Evolutionary conservation across 2,888 invertebrate species (phyloP).

Genomic region (Pelosia muscerda): DNA sequence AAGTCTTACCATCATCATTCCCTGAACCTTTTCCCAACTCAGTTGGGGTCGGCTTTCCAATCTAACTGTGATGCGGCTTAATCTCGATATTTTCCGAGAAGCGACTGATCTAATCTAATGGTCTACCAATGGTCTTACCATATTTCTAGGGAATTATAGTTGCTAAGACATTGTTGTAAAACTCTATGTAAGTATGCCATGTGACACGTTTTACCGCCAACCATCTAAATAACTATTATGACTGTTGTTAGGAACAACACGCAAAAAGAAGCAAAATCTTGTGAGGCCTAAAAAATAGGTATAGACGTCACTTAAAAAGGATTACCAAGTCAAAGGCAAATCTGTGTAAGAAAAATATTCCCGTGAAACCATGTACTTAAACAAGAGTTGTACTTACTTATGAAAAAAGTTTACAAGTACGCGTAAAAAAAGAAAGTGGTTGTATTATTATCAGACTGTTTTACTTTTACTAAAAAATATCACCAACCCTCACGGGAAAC

Average conservation of each 20-base stretch:
- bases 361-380: background rate
- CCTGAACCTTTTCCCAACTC: too few relatives aligned
- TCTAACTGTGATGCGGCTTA: too few relatives aligned
- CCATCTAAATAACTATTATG: background rate
- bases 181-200: background rate
- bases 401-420: background rate
- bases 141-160: background rate
- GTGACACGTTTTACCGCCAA: background rate
- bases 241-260: background rate
- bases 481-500: background rate
- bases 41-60: too few relatives aligned
- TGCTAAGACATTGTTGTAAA: background rate
- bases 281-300: background rate
- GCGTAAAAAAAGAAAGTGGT: background rate
- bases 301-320: background rate
- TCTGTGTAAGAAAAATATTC: background rate
- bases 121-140: too few relatives aligned
- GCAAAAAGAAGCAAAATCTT: background rate
- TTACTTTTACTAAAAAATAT: background rate
- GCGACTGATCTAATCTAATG: too few relatives aligned
- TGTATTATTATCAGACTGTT: background rate
- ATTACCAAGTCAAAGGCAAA: background rate
- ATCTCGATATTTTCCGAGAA: too few relatives aligned
- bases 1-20: too few relatives aligned
- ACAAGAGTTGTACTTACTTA: background rate